These are phyloP conservation scores for Hipparchia sbordonii DNA, from an alignment of 2,888 invertebrate species.

Conservation along the genomic window DNA sequence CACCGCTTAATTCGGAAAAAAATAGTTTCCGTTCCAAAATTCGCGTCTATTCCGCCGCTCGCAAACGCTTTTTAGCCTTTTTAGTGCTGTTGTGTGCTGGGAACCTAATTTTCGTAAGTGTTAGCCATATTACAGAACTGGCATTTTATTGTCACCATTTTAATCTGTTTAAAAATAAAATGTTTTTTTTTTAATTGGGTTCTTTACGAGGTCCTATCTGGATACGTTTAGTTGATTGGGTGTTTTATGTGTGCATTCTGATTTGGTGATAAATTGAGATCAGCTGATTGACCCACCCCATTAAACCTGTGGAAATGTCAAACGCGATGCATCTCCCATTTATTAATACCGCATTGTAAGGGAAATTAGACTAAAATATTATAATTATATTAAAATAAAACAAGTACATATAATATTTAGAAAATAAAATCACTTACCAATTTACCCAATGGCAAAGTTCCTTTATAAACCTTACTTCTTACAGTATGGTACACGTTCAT, in stretches of 20 bases:
- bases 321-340: constrained; percentile 12
- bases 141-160: constrained; percentile 53
- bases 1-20: constrained; percentile 50
- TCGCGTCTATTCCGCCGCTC: constrained; percentile 37
- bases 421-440: constrained; percentile 56
- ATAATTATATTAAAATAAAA: not conserved
- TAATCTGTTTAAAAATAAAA: constrained; percentile 54
- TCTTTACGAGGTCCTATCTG: not conserved
- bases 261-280: constrained; percentile 48
- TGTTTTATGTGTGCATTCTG: constrained; percentile 31
- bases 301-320: constrained; percentile 49
- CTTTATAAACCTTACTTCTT: constrained; percentile 55
- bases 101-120: constrained; percentile 69
- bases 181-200: not conserved
- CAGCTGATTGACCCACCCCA: constrained; percentile 66
- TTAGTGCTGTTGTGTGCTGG: constrained; percentile 68
- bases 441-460: constrained; percentile 57
- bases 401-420: not conserved
- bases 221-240: not conserved
- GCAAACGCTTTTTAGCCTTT: constrained; percentile 43
- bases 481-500: constrained; percentile 71
- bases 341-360: constrained; percentile 26
- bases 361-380: not conserved
- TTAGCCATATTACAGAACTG: constrained; percentile 46
- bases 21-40: constrained; percentile 47